Evolutionary conservation across 2,113 vertebrate genomes (phyloP).

Genomic region (Monarcha castaneiventris): DNA sequence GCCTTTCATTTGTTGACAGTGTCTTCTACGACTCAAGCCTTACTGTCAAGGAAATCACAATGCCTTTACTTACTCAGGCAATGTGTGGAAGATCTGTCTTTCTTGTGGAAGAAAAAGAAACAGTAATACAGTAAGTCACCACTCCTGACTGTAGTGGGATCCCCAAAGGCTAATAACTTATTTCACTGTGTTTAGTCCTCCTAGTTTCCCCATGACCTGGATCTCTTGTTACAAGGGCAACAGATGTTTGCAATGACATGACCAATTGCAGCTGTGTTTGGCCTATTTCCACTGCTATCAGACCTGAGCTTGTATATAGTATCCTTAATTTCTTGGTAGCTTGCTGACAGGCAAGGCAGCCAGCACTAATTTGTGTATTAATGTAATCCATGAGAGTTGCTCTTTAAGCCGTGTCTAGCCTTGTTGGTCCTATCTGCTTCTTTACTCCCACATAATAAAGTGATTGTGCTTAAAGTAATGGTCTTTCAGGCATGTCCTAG

Average conservation of each 20-base stretch:
- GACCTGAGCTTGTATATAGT: neutral
- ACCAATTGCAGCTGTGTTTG: neutral
- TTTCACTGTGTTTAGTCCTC: neutral
- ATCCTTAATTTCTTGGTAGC: neutral
- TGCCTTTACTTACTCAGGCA: neutral
- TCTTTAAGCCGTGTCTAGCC: neutral
- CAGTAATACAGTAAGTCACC: neutral
- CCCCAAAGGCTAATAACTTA: neutral
- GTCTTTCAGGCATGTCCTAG: neutral
- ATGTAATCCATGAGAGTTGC: neutral
- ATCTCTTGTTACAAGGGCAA: neutral
- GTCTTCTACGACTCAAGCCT: neutral
- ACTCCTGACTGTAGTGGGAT: neutral
- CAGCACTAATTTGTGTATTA: neutral
- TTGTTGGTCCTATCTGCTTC: neutral
- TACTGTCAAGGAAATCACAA: neutral
- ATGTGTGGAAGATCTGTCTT: neutral
- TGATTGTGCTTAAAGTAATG: neutral
- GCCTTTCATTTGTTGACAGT: neutral
- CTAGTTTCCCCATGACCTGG: neutral
- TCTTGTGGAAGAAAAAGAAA: neutral
- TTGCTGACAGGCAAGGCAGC: neutral
- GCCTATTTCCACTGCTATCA: neutral
- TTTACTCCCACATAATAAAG: neutral
- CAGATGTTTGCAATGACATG: neutral